These are phyloP conservation scores for Acrocera orbiculus DNA, from an alignment of 2,888 invertebrate genomes.

Conservation along the genomic window DNA sequence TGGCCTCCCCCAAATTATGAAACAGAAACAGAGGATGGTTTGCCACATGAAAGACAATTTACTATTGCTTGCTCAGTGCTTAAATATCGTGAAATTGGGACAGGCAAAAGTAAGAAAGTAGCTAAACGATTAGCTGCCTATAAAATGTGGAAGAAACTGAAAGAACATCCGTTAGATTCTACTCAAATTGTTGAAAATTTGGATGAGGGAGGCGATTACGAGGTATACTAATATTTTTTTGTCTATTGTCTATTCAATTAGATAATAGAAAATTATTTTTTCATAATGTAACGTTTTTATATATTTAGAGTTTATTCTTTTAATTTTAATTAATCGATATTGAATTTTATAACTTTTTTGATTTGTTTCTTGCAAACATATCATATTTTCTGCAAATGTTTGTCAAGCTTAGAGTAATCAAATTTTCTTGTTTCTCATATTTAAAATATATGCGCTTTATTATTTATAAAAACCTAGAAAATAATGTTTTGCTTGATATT, in stretches of 20 bases:
- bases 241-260: conserved; percentile 2
- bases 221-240: conserved; percentile 34
- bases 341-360: too few species aligned
- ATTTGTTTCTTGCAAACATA: too few species aligned
- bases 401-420: too few species aligned
- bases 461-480: too few species aligned
- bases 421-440: too few species aligned
- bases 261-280: too few species aligned
- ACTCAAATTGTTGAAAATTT: conserved; percentile 39
- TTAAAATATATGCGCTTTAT: too few species aligned
- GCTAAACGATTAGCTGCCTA: conserved; percentile 93
- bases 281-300: too few species aligned
- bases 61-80: conserved; percentile 80
- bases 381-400: too few species aligned
- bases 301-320: too few species aligned
- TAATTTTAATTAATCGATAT: too few species aligned
- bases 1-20: conserved; percentile 93
- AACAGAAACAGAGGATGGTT: conserved; percentile 45
- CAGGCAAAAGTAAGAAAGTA: conserved; percentile 88
- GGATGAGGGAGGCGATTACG: conserved; percentile 52
- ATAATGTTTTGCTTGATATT: too few species aligned
- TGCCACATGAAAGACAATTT: conserved; percentile 88
- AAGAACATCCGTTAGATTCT: conserved; percentile 56
- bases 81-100: conserved; percentile 67
- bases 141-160: conserved; percentile 77